Evolutionary conservation across 1,140 invertebrate genomes (phyloP).

Genomic region (Doryteuthis pealeii): DNA sequence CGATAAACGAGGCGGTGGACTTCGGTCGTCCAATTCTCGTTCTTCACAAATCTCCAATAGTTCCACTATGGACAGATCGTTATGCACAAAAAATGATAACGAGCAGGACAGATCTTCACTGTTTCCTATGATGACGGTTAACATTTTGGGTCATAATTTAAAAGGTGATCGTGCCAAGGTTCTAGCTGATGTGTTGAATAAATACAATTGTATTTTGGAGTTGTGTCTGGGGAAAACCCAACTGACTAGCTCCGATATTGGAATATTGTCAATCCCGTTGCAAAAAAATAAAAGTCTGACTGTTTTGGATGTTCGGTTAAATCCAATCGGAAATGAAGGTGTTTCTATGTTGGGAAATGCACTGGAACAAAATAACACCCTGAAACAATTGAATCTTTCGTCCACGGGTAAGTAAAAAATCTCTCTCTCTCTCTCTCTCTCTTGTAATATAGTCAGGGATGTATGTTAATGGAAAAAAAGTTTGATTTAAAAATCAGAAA

Average conservation of each 20-base stretch:
- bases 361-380: slow-evolving; percentile 37
- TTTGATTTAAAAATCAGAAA: too few species aligned
- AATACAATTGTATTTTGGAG: slow-evolving; percentile 45
- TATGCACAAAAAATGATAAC: slow-evolving; percentile 17
- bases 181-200: slow-evolving; percentile 36
- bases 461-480: too few species aligned
- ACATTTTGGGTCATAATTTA: slow-evolving; percentile 46
- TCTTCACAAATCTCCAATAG: slow-evolving; percentile 36
- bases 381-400: slow-evolving; percentile 50
- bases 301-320: slow-evolving; percentile 51
- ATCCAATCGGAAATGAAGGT: slow-evolving; percentile 45
- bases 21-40: slow-evolving; percentile 22
- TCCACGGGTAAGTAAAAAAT: slow-evolving; percentile 32
- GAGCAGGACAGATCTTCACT: slow-evolving; percentile 29
- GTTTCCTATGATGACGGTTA: slow-evolving; percentile 45
- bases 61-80: neutral
- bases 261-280: slow-evolving; percentile 36
- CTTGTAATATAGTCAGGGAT: too few species aligned
- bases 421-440: too few species aligned
- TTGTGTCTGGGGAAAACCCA: slow-evolving; percentile 50
- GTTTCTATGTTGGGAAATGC: slow-evolving; percentile 38
- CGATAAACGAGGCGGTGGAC: slow-evolving; percentile 24
- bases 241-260: slow-evolving; percentile 41
- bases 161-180: slow-evolving; percentile 35
- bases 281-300: slow-evolving; percentile 30